phyloP scores from a whole-genome alignment of 2,113 vertebrate species.

The Euleptes europaea region DNA sequence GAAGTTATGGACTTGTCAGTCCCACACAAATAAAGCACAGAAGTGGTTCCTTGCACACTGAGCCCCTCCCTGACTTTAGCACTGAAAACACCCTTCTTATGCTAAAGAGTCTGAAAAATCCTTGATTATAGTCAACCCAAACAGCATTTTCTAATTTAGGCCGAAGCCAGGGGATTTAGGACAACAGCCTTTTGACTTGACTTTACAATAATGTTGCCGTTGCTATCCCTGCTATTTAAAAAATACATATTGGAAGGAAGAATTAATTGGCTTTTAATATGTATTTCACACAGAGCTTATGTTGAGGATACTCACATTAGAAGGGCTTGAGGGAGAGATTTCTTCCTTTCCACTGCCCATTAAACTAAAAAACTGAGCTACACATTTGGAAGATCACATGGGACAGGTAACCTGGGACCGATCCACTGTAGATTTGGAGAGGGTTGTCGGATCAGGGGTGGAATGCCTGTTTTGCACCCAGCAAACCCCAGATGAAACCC shows the following conservation, averaged over 20 bases:
- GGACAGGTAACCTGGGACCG: too few relatives aligned
- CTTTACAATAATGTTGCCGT: constrained; percentile 48
- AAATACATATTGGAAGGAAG: constrained; percentile 40
- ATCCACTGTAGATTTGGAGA: too few relatives aligned
- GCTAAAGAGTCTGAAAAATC: not conserved
- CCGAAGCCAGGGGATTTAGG: constrained; percentile 50
- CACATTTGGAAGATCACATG: too few relatives aligned
- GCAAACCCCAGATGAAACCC: too few relatives aligned
- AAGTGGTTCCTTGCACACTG: not conserved
- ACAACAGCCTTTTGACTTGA: constrained; percentile 33
- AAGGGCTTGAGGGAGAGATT: not conserved
- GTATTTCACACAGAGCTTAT: not conserved
- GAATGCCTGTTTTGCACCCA: too few relatives aligned
- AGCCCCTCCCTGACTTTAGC: not conserved
- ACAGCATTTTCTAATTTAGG: constrained; percentile 42
- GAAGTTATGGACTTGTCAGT: not conserved
- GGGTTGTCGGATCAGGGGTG: too few relatives aligned
- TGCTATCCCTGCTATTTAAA: constrained; percentile 48
- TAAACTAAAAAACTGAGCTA: too few relatives aligned
- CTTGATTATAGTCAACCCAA: constrained; percentile 56
- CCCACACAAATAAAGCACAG: constrained; percentile 14
- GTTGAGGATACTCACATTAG: not conserved
- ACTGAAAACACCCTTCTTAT: not conserved
- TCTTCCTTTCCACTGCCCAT: not conserved
- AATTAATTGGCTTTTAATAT: constrained; percentile 42